These are phyloP conservation scores for Melanerpes formicivorus DNA, from an alignment of 2,113 vertebrate species.

Conservation along the genomic window DNA sequence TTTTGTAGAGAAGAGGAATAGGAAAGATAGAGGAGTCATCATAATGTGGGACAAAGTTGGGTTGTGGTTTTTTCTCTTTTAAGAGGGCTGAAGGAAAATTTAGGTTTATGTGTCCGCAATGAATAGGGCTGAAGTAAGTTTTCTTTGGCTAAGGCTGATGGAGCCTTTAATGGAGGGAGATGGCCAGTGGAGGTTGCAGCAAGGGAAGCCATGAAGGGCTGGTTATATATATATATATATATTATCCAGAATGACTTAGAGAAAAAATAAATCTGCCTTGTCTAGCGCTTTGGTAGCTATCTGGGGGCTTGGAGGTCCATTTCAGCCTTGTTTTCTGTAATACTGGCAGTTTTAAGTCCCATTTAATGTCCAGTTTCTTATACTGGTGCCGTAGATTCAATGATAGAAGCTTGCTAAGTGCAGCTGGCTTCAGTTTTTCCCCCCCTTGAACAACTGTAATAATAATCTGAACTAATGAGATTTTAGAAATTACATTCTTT, in stretches of 20 bases:
- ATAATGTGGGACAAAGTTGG: not conserved
- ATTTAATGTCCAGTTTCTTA: not conserved
- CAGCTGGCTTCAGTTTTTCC: not conserved
- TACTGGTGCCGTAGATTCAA: not conserved
- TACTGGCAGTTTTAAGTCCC: not conserved
- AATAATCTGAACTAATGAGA: not conserved
- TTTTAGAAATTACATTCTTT: not conserved
- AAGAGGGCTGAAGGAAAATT: not conserved
- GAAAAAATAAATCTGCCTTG: not conserved
- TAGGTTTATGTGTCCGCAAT: not conserved
- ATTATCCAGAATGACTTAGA: not conserved
- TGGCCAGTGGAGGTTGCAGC: accelerated
- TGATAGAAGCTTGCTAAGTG: not conserved
- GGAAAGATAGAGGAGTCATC: not conserved
- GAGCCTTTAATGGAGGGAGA: not conserved
- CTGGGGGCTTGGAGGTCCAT: not conserved
- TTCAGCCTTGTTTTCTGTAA: not conserved
- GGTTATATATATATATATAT: not conserved
- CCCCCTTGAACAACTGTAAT: not conserved
- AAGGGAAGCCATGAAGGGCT: not conserved
- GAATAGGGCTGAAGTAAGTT: not conserved
- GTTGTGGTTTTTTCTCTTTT: not conserved
- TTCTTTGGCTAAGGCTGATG: not conserved
- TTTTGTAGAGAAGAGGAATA: not conserved
- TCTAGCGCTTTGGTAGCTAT: not conserved